These are phyloP conservation scores for Halictus rubicundus DNA, from an alignment of 1,140 invertebrate species.

Conservation along the genomic window DNA sequence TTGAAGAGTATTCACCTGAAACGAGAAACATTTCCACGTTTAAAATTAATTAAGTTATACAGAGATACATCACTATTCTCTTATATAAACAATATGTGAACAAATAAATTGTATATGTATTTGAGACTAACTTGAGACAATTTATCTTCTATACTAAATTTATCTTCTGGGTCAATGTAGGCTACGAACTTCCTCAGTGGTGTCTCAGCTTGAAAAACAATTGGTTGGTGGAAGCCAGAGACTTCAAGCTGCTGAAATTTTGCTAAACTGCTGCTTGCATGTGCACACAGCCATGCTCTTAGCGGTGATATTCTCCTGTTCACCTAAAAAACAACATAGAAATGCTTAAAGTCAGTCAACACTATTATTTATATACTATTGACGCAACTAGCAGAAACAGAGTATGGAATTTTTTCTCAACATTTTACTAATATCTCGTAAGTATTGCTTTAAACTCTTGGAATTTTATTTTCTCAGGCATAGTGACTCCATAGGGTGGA, in stretches of 20 bases:
- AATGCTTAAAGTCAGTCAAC: background rate
- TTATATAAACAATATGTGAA: too few species aligned
- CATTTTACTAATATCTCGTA: background rate
- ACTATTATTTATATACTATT: background rate
- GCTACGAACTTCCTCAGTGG: constrained; percentile 93
- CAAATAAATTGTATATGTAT: background rate
- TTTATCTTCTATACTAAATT: constrained; percentile 94
- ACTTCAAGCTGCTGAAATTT: constrained; percentile 90
- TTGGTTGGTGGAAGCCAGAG: constrained; percentile 86
- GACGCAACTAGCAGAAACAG: background rate
- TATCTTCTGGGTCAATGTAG: constrained; percentile 96
- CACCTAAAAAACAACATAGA: constrained; percentile 77
- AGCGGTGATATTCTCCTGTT: constrained; percentile 93
- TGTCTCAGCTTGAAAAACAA: constrained; percentile 93
- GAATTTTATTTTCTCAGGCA: too few species aligned
- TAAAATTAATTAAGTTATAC: background rate
- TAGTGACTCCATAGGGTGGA: too few species aligned
- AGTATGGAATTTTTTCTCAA: background rate
- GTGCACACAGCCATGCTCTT: constrained; percentile 94
- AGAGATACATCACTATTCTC: too few species aligned
- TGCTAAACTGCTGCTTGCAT: constrained; percentile 89
- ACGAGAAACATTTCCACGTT: background rate
- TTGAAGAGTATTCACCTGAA: constrained; percentile 94
- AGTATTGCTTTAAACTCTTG: too few species aligned
- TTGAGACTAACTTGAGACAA: constrained; percentile 89